These are phyloP conservation scores for Poecilia wingei DNA, from an alignment of 2,797 vertebrate species.

Conservation along the genomic window DNA sequence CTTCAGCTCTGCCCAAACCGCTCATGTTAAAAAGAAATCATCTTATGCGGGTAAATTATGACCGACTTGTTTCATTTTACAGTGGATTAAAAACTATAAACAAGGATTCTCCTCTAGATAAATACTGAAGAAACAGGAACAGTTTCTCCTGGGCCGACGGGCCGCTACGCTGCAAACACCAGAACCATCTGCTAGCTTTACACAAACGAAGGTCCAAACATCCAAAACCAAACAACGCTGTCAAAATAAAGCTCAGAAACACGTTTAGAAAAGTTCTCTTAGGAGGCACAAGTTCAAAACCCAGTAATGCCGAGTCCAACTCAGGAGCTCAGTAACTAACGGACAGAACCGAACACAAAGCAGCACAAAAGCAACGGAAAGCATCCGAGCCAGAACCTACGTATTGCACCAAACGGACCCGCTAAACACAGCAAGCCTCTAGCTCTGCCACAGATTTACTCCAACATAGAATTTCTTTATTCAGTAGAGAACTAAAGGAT, in stretches of 20 bases:
- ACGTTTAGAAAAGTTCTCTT: slow-evolving; percentile 69
- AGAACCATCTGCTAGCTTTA: slow-evolving; percentile 72
- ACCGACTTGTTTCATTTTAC: slow-evolving; percentile 13
- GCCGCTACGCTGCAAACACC: slow-evolving; percentile 71
- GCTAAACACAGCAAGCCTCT: slow-evolving; percentile 75
- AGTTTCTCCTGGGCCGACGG: slow-evolving; percentile 10
- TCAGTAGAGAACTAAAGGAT: slow-evolving; percentile 74
- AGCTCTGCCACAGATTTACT: slow-evolving; percentile 69
- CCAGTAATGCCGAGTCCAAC: slow-evolving; percentile 30
- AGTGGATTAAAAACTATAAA: slow-evolving; percentile 22
- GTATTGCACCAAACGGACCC: slow-evolving; percentile 83
- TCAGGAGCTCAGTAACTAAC: slow-evolving; percentile 42
- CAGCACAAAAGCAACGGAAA: slow-evolving; percentile 64
- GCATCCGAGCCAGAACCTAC: slow-evolving; percentile 66
- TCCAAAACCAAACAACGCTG: slow-evolving; percentile 34
- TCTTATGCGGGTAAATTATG: slow-evolving; percentile 14
- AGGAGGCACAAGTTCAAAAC: slow-evolving; percentile 72
- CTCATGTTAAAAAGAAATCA: not conserved
- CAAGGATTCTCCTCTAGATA: slow-evolving; percentile 21
- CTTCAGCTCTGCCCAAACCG: not conserved
- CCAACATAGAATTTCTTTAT: slow-evolving; percentile 82
- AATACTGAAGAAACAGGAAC: slow-evolving; percentile 32
- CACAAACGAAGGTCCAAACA: slow-evolving; percentile 54
- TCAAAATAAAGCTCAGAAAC: slow-evolving; percentile 77
- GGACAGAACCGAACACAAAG: slow-evolving; percentile 52